A percentile compares a stretch with the other conserved stretches of the same genome.
These are phyloP conservation scores for Tyria jacobaeae DNA, from an alignment of 2,888 invertebrate species.

Conservation along the genomic window DNA sequence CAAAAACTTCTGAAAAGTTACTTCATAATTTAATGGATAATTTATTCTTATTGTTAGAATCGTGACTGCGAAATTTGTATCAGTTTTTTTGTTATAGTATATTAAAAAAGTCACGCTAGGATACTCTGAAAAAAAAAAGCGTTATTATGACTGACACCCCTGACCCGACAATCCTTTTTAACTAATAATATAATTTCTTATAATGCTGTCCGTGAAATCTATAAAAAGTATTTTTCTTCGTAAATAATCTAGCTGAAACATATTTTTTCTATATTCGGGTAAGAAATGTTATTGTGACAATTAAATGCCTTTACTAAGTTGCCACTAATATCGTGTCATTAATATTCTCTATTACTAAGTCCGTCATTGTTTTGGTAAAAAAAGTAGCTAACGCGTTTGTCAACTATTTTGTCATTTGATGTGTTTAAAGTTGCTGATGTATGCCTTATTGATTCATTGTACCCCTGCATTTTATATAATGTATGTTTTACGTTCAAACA, in stretches of 20 bases:
- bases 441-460: constrained; percentile 14
- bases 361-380: constrained; percentile 2
- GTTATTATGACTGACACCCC: neutral
- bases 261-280: neutral
- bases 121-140: neutral
- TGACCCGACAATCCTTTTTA: neutral
- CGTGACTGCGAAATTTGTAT: neutral
- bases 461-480: constrained; percentile 15
- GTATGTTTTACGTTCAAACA: constrained; percentile 13
- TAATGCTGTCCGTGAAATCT: neutral
- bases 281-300: neutral
- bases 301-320: neutral
- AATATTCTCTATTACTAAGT: no score
- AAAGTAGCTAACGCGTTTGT: constrained; percentile 12
- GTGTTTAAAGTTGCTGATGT: constrained; percentile 10
- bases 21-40: neutral
- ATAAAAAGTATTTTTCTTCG: no score
- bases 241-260: no score
- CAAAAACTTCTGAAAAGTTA: constrained; percentile 1
- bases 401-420: constrained; percentile 3
- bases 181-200: neutral
- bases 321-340: no score
- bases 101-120: neutral
- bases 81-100: neutral
- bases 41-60: neutral